Conservation (phyloP, 1,140 invertebrate genomes). For the Cepaea nemoralis region DNA sequence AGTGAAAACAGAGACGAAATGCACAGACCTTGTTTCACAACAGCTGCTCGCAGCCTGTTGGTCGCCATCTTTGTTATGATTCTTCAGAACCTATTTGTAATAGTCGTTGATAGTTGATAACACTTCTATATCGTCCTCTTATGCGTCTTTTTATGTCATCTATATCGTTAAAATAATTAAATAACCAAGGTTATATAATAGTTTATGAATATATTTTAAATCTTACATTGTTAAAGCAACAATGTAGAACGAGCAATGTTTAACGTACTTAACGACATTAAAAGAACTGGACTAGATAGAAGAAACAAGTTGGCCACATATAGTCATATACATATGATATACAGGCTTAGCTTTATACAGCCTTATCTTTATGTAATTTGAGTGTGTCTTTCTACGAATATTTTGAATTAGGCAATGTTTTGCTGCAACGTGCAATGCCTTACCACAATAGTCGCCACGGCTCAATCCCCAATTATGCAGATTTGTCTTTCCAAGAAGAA, state of each 20-base stretch:
- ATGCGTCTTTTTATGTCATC: background rate
- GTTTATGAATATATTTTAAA: background rate
- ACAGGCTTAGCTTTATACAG: no score
- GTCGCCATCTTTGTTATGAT: background rate
- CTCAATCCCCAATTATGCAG: no score
- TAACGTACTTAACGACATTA: background rate
- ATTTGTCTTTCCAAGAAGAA: no score
- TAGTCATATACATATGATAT: no score
- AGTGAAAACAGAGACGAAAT: no score
- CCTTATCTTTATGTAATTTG: no score
- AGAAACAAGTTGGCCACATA: no score
- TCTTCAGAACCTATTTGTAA: background rate
- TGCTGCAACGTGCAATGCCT: no score
- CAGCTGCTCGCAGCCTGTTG: background rate
- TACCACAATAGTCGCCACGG: no score
- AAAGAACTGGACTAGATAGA: background rate
- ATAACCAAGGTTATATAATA: background rate
- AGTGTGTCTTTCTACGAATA: no score
- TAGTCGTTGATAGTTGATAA: background rate
- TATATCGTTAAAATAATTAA: background rate
- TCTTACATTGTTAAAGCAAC: background rate
- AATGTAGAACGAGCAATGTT: background rate
- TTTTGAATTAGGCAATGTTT: no score
- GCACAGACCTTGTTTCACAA: background rate
- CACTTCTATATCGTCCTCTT: no score